A percentile compares a stretch with the other conserved stretches of the same genome.
These are phyloP conservation scores for Nasonia longicornis DNA, from an alignment of 1,140 invertebrate species.

Conservation along the genomic window DNA sequence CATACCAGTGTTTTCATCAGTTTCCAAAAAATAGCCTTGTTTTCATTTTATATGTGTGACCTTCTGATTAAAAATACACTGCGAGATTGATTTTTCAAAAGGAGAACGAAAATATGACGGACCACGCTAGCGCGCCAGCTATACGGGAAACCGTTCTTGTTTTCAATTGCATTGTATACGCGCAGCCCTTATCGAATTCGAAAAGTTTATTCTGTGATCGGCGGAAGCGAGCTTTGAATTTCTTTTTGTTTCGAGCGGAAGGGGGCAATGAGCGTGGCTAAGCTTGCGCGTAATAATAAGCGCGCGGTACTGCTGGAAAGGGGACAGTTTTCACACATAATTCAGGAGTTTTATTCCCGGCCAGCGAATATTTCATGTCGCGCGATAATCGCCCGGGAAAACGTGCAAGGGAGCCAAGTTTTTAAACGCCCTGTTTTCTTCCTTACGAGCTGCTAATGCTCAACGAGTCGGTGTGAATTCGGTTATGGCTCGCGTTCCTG, in stretches of 20 bases:
- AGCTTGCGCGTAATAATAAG: neutral
- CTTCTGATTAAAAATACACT: neutral
- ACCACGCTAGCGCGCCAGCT: too few relatives aligned
- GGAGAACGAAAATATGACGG: neutral
- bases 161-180: neutral
- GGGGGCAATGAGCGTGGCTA: neutral
- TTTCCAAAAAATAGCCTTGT: neutral
- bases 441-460: neutral
- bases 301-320: neutral
- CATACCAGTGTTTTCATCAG: neutral
- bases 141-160: neutral
- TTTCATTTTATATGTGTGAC: neutral
- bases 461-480: constrained; percentile 10
- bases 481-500: neutral
- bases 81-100: neutral
- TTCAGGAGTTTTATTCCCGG: neutral
- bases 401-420: neutral
- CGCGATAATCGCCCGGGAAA: neutral
- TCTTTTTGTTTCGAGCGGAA: neutral
- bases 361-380: neutral
- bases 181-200: neutral
- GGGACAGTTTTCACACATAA: neutral
- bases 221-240: neutral
- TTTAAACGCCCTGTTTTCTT: constrained; percentile 7
- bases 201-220: neutral